These are phyloP conservation scores for Rhopilema esculentum DNA, from an alignment of 30 jellyfish, hydroid and myxozoan species.

Conservation along the genomic window DNA sequence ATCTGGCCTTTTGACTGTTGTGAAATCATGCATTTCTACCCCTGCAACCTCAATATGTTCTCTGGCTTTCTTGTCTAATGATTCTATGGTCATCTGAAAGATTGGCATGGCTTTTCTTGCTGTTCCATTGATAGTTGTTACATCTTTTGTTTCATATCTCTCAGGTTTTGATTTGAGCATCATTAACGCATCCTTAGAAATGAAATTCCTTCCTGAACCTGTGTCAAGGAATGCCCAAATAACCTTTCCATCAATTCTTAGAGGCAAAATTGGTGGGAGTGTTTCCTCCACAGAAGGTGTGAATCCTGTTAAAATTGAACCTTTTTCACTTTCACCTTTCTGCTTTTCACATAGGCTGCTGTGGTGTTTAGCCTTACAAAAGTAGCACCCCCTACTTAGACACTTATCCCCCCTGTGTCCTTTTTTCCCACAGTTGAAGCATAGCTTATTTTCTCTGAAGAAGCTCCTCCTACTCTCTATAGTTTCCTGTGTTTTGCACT, in stretches of 20 bases:
- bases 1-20: constrained; percentile 21
- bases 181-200: constrained; percentile 12
- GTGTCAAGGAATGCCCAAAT: constrained; percentile 21
- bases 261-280: constrained; percentile 39
- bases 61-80: constrained; percentile 29
- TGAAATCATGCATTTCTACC: constrained; percentile 28
- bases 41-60: constrained; percentile 38
- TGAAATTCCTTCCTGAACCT: constrained; percentile 52
- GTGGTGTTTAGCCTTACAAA: constrained; percentile 40
- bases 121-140: constrained; percentile 34
- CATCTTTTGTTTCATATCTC: constrained; percentile 33
- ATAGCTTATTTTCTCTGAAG: constrained; percentile 1
- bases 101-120: constrained; percentile 39
- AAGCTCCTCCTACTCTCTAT: constrained; percentile 14
- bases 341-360: constrained; percentile 49
- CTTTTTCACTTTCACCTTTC: constrained; percentile 8
- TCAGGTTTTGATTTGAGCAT: constrained; percentile 2
- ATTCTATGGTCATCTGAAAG: constrained; percentile 2
- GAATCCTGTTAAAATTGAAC: constrained; percentile 26
- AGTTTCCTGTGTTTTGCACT: constrained; percentile 24
- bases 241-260: constrained; percentile 5
- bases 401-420: constrained; percentile 36
- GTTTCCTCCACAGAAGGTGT: constrained; percentile 17
- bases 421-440: constrained; percentile 16
- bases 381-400: constrained; percentile 32